Percentiles rank a stretch among this genome's conserved stretches.
phyloP scores from a whole-genome alignment of 2,888 invertebrate species.

The Pogonocherus hispidulus region DNA sequence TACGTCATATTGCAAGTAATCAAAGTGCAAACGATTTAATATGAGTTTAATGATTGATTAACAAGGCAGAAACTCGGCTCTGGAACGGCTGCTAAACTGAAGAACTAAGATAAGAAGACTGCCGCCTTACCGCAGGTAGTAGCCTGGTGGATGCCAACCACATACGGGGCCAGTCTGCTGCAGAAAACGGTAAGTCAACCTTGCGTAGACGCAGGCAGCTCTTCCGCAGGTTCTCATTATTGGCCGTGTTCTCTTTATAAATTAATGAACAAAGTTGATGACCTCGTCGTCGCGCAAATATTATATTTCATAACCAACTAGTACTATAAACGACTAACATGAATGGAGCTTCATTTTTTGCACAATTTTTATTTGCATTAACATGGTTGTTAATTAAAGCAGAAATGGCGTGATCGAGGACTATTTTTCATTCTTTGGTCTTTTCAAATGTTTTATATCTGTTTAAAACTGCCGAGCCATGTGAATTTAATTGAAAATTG shows the following conservation, averaged over 20 bases:
- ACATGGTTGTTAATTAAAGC: no score
- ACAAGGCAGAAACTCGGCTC: conserved; percentile 18
- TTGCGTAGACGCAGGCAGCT: conserved; percentile 8
- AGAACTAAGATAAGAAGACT: conserved; percentile 20
- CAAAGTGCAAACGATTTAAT: conserved; percentile 6
- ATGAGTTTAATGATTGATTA: conserved; percentile 14
- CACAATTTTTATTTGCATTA: no score
- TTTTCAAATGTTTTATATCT: no score
- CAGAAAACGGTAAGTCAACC: conserved; percentile 35
- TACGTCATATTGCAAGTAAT: no score
- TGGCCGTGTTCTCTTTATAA: conserved; percentile 3
- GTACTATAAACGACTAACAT: not conserved
- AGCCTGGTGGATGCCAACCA: conserved; percentile 18
- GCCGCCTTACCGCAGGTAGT: conserved; percentile 24
- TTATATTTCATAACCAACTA: not conserved
- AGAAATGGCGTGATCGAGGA: no score
- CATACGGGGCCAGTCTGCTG: conserved; percentile 6
- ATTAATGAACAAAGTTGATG: conserved; percentile 11
- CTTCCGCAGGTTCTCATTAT: conserved; percentile 11
- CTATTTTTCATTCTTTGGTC: no score
- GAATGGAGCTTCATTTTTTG: no score
- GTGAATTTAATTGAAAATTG: no score
- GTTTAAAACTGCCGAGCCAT: no score
- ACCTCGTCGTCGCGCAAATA: conserved; percentile 4
- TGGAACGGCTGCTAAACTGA: conserved; percentile 7